These are phyloP conservation scores for Bovichtus diacanthus DNA, from an alignment of 2,797 vertebrate genomes.

Conservation along the genomic window DNA sequence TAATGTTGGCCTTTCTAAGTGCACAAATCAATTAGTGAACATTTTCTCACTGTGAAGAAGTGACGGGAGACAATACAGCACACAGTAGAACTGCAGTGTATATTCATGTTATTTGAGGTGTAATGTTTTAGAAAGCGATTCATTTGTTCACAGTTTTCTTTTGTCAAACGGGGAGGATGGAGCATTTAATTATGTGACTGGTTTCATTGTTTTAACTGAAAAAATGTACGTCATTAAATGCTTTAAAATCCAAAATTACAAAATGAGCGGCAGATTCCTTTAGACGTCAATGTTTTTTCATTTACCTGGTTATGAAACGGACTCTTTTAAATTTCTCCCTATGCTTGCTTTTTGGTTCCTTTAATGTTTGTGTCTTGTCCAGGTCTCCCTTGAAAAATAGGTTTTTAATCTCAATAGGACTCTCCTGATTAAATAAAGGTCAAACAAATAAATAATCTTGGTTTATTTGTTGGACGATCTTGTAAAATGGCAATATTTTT, in stretches of 20 bases:
- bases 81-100: background rate
- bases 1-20: slow-evolving; percentile 11
- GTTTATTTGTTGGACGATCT: background rate
- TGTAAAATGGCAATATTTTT: background rate
- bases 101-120: background rate
- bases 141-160: background rate
- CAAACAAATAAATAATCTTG: no score
- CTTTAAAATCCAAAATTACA: no score
- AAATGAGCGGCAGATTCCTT: no score
- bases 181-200: background rate
- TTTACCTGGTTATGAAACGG: no score
- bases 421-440: no score
- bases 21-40: slow-evolving; percentile 6
- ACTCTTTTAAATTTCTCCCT: no score
- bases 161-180: background rate
- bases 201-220: slow-evolving; percentile 3
- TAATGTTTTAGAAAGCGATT: slow-evolving; percentile 6
- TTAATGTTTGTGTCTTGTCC: no score
- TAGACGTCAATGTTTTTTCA: no score
- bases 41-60: slow-evolving; percentile 10
- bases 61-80: slow-evolving; percentile 1
- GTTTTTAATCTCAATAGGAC: no score
- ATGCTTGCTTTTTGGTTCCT: no score
- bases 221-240: no score
- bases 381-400: no score